Evolutionary conservation across 1,140 invertebrate genomes (phyloP).

Genomic region (Drosophila pectinifera): DNA sequence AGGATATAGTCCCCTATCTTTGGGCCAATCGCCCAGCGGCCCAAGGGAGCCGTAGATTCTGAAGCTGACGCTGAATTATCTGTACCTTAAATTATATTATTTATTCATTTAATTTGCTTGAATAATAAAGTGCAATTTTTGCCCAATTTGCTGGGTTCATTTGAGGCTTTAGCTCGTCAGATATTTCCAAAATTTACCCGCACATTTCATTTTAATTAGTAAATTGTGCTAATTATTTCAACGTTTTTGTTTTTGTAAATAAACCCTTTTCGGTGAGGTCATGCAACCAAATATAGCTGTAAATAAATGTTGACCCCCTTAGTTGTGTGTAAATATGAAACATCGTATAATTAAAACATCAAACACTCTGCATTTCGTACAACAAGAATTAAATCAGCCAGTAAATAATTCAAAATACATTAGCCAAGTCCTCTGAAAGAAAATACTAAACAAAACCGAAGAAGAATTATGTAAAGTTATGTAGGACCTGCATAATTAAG

Average conservation of each 20-base stretch:
- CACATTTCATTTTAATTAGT: conserved; percentile 36
- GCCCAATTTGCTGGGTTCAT: background rate
- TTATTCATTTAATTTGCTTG: conserved; percentile 32
- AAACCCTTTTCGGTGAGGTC: conserved; percentile 17
- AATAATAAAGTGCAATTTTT: conserved; percentile 1
- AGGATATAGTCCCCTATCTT: conserved; percentile 20
- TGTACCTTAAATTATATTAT: background rate
- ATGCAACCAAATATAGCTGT: conserved; percentile 18
- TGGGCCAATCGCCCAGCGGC: background rate
- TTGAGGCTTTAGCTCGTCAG: conserved; percentile 8
- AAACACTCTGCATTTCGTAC: conserved; percentile 17
- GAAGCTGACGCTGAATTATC: conserved; percentile 4
- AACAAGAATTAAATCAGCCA: conserved; percentile 20
- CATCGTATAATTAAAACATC: conserved; percentile 32
- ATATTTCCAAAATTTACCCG: conserved; percentile 19
- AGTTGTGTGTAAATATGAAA: conserved; percentile 43
- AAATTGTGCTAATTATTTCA: conserved; percentile 46
- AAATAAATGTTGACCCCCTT: conserved; percentile 29
- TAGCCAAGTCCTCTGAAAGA: conserved; percentile 18
- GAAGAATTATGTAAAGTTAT: background rate
- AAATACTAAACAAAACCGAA: conserved; percentile 20
- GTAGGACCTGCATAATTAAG: conserved; percentile 14
- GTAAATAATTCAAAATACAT: conserved; percentile 21
- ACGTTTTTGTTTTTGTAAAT: conserved; percentile 53
- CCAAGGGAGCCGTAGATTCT: conserved; percentile 36